Evolutionary conservation across 2,113 vertebrate species (phyloP).

Genomic region (Acrocephalus kingi): DNA sequence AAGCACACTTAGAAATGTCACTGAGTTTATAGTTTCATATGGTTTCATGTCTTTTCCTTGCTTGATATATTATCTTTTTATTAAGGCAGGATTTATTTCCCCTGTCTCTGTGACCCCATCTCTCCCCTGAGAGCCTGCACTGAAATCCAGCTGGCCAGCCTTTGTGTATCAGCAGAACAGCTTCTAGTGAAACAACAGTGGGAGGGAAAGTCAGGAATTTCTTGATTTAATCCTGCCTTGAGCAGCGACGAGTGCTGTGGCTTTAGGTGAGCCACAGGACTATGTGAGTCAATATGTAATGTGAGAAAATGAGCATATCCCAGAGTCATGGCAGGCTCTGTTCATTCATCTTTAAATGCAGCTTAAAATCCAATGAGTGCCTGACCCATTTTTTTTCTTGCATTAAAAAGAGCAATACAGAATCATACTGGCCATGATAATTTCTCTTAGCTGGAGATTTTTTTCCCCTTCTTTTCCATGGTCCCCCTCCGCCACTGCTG

Average conservation of each 20-base stretch:
- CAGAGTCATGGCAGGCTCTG: not conserved
- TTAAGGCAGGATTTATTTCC: not conserved
- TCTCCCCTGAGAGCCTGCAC: not conserved
- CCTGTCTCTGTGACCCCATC: not conserved
- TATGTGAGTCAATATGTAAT: not conserved
- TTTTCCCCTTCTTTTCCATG: not conserved
- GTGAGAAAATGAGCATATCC: not conserved
- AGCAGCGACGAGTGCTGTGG: not conserved
- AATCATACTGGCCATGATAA: not conserved
- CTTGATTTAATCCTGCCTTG: not conserved
- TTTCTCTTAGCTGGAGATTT: not conserved
- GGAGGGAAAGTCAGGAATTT: not conserved
- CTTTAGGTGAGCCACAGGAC: constrained; percentile 14
- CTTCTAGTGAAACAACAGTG: not conserved
- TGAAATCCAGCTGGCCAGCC: constrained; percentile 18
- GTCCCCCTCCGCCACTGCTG: not conserved
- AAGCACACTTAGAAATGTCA: not conserved
- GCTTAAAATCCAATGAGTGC: not conserved
- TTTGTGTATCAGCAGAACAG: not conserved
- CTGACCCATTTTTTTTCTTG: not conserved
- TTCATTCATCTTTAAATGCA: not conserved
- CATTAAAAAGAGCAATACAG: not conserved
- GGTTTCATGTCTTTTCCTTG: not conserved
- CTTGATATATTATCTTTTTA: not conserved
- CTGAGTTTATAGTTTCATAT: not conserved